Evolutionary conservation across 2,113 vertebrate species (phyloP), one percentile per base, ranked within the genome.

Genomic region (Oryzias celebensis): DNA sequence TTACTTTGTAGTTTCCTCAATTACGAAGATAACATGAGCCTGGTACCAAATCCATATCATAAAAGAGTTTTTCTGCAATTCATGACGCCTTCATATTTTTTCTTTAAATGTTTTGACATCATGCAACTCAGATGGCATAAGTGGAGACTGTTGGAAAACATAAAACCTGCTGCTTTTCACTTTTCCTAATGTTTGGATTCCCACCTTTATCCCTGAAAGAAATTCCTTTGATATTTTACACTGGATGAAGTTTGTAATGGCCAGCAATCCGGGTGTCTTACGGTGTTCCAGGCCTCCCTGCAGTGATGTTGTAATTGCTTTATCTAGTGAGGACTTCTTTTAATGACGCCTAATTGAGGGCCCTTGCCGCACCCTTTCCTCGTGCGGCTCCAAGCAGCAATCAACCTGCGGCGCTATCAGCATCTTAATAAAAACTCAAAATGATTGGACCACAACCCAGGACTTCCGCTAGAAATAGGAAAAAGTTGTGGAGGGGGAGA

Each of bases 381-480:
- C 79, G 36, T 67, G 68, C 3, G 74, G 79, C 85, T 81, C 75
- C 73, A 52, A 15, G 66, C 8, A 7, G 78, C 81, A 90, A 87
- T 88, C 83, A 88, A 84, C 79, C 81, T 85, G 81, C 58, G 5
- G 17, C 14, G 17, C 74, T 87, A 90, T 91, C 89, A 62, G 18
- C 75, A 91, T 89, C 81, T 83, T 78, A 88, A 83, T 88, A 88
- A 89, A 91, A 90, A 86, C 84, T 85, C 58, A 76, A 48, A 88
- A 90, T 87, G 83, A 90, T 85, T 87, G 85, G 67, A 53, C 69
- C 68, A 62, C 85, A 75, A 74, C 80, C 82, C 85, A 82, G 67
- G 50, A 79, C 82, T 69, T 89, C 85, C 85, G 68, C 63, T 31
- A 71, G 69, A 75, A 84, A 77, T 52, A 58, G 59, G 58, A 71